phyloP scores from a whole-genome alignment of 2,888 invertebrate species.

The Plebejus anna region DNA sequence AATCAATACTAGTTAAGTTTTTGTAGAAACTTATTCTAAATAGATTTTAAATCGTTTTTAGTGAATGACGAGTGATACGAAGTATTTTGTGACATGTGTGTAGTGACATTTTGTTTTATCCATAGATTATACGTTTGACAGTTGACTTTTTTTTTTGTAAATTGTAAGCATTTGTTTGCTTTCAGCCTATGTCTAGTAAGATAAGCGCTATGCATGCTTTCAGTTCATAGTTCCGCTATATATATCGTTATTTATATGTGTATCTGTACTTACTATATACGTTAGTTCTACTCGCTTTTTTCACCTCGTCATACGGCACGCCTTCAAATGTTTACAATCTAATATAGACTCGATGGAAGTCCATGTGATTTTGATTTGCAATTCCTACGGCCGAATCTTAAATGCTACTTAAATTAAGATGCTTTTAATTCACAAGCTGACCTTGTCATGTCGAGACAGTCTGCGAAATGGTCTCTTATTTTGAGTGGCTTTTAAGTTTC shows the following conservation, averaged over 20 bases:
- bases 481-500: neutral
- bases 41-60: conserved; percentile 30
- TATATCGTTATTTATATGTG: conserved; percentile 63
- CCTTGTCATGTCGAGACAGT: neutral
- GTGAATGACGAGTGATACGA: conserved; percentile 52
- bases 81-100: conserved; percentile 48
- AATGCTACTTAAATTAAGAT: neutral
- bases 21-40: conserved; percentile 33
- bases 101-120: conserved; percentile 43
- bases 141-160: conserved; percentile 62
- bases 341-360: conserved; percentile 62
- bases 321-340: conserved; percentile 79
- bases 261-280: conserved; percentile 76
- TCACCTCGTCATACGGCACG: conserved; percentile 73
- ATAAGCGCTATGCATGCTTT: conserved; percentile 77
- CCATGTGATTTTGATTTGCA: conserved; percentile 49
- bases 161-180: conserved; percentile 81
- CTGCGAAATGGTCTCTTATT: neutral
- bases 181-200: conserved; percentile 60
- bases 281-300: conserved; percentile 65
- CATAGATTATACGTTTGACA: conserved; percentile 49
- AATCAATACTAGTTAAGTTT: conserved; percentile 33
- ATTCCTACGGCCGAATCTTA: neutral
- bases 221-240: conserved; percentile 76
- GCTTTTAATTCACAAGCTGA: neutral